These are phyloP conservation scores for Sesia bembeciformis DNA, from an alignment of 2,888 invertebrate species.

Conservation along the genomic window DNA sequence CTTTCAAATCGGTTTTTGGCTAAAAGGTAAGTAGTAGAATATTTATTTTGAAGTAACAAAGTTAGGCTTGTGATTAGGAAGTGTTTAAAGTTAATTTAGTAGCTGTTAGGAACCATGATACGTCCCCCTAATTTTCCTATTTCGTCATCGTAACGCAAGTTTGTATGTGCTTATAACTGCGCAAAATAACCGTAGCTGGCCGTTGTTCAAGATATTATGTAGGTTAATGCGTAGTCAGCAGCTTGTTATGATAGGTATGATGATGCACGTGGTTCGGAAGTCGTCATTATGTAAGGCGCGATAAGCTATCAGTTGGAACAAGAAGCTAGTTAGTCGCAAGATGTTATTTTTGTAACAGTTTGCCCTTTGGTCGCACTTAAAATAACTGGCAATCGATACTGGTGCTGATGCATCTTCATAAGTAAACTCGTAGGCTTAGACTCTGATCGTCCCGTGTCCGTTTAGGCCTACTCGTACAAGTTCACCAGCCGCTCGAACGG, in stretches of 20 bases:
- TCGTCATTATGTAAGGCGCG: neutral
- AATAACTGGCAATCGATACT: constrained; percentile 32
- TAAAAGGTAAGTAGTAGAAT: constrained; percentile 47
- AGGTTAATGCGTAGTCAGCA: neutral
- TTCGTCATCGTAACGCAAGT: constrained; percentile 15
- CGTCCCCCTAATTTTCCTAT: constrained; percentile 24
- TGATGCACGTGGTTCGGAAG: constrained; percentile 34
- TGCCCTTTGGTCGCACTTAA: constrained; percentile 34
- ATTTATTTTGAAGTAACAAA: neutral
- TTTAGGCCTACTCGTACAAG: no score
- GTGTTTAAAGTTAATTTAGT: constrained; percentile 7
- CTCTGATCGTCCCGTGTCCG: no score
- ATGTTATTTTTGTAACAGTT: neutral
- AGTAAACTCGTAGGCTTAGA: neutral
- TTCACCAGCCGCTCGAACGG: no score
- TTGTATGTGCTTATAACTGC: constrained; percentile 25
- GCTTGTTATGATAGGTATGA: constrained; percentile 14
- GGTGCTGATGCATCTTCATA: constrained; percentile 1
- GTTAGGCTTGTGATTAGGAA: neutral
- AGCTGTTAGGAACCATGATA: constrained; percentile 14
- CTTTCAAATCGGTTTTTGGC: constrained; percentile 46
- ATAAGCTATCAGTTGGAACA: neutral
- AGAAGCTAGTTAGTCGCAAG: neutral
- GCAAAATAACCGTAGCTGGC: constrained; percentile 20
- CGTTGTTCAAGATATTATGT: no score